Conservation (phyloP, 2,888 invertebrate species). For the Phyllotreta cruciferae region DNA sequence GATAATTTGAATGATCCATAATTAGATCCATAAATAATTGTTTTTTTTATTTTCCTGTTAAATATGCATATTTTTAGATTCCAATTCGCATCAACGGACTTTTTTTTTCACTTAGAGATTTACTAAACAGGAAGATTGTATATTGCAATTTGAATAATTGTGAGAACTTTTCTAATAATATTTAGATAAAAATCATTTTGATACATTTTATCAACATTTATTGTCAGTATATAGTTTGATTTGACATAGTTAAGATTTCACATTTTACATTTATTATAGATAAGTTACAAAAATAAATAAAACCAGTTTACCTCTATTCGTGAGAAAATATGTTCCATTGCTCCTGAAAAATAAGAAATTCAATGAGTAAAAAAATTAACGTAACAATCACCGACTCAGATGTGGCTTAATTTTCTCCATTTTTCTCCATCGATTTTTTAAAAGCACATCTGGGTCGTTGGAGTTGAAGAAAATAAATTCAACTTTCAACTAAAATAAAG, state of each 20-base stretch:
- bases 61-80: no score
- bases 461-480: no score
- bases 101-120: no score
- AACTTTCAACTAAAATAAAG: no score
- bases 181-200: conserved; percentile 9
- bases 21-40: not conserved
- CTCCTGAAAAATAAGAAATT: conserved; percentile 33
- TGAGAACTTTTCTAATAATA: not conserved
- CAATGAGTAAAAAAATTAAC: not conserved
- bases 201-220: conserved; percentile 37
- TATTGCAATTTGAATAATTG: no score
- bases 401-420: no score
- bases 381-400: no score
- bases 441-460: no score
- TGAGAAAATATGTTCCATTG: conserved; percentile 38
- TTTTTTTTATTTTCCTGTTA: no score
- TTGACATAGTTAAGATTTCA: conserved; percentile 35
- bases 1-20: not conserved
- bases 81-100: no score
- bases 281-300: conserved; percentile 37
- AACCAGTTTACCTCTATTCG: conserved; percentile 28
- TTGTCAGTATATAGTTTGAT: conserved; percentile 39
- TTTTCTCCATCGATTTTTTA: no score
- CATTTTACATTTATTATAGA: conserved; percentile 30
- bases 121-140: no score